These are phyloP conservation scores for Gryllus longicercus DNA, from an alignment of 2,888 invertebrate species.

Conservation along the genomic window DNA sequence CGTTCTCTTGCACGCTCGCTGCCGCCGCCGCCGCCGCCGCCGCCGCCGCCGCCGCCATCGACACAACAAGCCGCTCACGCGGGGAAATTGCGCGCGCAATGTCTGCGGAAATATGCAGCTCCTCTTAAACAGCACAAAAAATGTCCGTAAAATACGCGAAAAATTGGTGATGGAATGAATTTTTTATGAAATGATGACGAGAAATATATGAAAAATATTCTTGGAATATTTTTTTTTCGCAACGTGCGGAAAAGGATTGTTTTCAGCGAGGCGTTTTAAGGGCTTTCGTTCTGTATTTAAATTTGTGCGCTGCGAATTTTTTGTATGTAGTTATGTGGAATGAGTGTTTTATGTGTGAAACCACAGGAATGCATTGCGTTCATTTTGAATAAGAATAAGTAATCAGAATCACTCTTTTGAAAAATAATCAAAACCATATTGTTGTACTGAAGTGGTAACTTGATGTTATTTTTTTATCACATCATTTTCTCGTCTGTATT, in stretches of 20 bases:
- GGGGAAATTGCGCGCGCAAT: too few relatives aligned
- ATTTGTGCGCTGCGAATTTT: neutral
- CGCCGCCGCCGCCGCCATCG: too few relatives aligned
- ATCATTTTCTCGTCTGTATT: too few relatives aligned
- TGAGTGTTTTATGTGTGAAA: slow-evolving; percentile 7
- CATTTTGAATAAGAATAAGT: neutral
- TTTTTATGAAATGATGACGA: slow-evolving; percentile 4
- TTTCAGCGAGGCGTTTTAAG: slow-evolving; percentile 17
- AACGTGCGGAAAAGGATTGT: neutral
- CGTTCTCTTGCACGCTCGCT: too few relatives aligned
- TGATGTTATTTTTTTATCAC: too few relatives aligned
- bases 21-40: too few relatives aligned
- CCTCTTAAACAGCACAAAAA: neutral
- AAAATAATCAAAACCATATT: too few relatives aligned
- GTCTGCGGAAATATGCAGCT: neutral
- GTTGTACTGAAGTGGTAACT: too few relatives aligned
- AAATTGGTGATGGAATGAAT: slow-evolving; percentile 1
- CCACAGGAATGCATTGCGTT: neutral
- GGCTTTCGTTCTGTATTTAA: slow-evolving; percentile 6
- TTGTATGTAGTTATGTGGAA: neutral
- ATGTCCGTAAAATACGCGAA: slow-evolving; percentile 1
- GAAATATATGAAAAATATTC: slow-evolving; percentile 17
- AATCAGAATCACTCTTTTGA: too few relatives aligned
- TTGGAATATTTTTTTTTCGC: neutral
- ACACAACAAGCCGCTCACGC: too few relatives aligned